These are phyloP conservation scores for Hetaerina americana DNA, from an alignment of 1,140 invertebrate species.

Conservation along the genomic window DNA sequence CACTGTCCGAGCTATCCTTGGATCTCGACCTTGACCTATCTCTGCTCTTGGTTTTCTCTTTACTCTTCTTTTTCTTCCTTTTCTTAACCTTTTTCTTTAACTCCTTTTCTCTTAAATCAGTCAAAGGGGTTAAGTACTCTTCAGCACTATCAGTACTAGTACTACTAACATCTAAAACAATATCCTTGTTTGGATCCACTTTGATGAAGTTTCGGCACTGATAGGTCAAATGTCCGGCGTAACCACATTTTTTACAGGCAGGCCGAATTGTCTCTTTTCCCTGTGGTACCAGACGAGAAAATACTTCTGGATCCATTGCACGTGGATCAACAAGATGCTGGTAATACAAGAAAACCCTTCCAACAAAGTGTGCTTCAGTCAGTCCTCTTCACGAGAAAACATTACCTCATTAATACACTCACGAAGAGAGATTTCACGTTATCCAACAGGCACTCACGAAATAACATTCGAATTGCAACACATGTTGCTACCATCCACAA, in stretches of 20 bases:
- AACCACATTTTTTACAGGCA: slow-evolving; percentile 87
- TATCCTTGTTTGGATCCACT: slow-evolving; percentile 69
- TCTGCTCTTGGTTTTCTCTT: slow-evolving; percentile 12
- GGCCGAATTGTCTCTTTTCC: slow-evolving; percentile 35
- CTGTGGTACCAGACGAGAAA: background rate
- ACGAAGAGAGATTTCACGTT: too few species aligned
- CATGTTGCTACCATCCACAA: too few species aligned
- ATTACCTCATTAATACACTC: too few species aligned
- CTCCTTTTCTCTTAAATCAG: slow-evolving; percentile 62
- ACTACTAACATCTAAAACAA: slow-evolving; percentile 87
- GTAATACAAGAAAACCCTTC: too few species aligned
- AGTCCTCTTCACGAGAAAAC: too few species aligned
- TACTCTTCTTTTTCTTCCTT: slow-evolving; percentile 21
- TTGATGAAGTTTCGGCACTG: slow-evolving; percentile 94
- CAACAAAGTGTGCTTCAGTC: too few species aligned
- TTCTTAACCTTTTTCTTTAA: slow-evolving; percentile 38
- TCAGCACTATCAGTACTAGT: slow-evolving; percentile 82
- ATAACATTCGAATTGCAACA: too few species aligned
- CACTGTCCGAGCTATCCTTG: background rate
- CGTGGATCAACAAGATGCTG: too few species aligned
- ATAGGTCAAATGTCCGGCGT: slow-evolving; percentile 88
- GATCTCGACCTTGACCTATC: background rate
- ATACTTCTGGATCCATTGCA: background rate
- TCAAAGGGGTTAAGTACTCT: slow-evolving; percentile 69
- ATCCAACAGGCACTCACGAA: too few species aligned